Base-by-base conservation (phyloP, 2,113 vertebrate species). In the Ibidorhyncha struthersii region DNA sequence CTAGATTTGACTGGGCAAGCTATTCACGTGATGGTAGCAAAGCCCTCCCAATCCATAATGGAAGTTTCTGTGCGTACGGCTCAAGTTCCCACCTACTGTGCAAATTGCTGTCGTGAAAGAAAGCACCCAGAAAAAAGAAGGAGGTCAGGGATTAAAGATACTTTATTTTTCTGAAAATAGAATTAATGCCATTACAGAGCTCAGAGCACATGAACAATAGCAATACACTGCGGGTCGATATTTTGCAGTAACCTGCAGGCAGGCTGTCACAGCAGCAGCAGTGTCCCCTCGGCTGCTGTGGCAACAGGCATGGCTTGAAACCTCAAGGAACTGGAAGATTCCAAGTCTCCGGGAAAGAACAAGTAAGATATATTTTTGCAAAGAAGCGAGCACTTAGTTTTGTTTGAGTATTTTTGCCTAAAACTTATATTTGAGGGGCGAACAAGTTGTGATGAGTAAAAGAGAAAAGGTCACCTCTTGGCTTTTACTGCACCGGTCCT, bases 211-310 rank as follows among this genome's bases (percentile, higher is more conserved):
- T 3, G 22, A 29, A 12, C 30, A 34, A 7, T 27, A n/a, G 4
- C 49, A 26, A 30, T 17, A 30, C 27, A 10, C 7, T 25, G 13
- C 1, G 2, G 12, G 30, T 27, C 2, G 9, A 22, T 15, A 7
- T 34, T 67, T 40, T 23, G 32, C 50, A 14, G n/a, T 19, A 8
- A 11, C 29, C 36, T 67, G n/a, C 43, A 23, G n/a, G 43, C 22
- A 20, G 29, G 22, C n/a, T 12, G 32, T 11, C 26, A 4, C 32
- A 18, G 6, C 71, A 30, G 53, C 72, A n/a, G 43, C 18, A 18
- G 32, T 11, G 6, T 10, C 43, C 26, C 5, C 1, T 14, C 4
- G 7, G 8, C 41, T 29, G n/a, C 43, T 15, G 25, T 6, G 26
- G 32, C 1, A 4, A 15, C 3, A n/a, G 36, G 40, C 3, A 4